Evolutionary conservation across 2,797 vertebrate genomes (phyloP).

Genomic region (Mergus octosetaceus): DNA sequence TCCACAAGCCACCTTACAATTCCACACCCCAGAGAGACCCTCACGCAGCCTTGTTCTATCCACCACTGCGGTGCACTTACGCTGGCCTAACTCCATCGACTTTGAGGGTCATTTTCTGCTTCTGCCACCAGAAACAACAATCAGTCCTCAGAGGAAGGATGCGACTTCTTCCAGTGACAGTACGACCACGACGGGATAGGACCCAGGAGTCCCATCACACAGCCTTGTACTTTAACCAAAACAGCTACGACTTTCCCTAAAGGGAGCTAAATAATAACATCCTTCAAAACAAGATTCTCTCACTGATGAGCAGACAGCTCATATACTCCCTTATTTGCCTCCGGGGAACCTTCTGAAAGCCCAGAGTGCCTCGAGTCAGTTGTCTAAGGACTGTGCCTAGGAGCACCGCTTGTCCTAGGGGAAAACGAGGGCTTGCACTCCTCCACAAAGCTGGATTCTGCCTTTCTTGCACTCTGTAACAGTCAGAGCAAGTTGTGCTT

Average conservation of each 20-base stretch:
- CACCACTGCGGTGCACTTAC: not conserved
- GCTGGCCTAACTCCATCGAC: not conserved
- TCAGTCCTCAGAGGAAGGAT: not conserved
- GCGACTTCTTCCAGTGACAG: not conserved
- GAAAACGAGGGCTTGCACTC: not conserved
- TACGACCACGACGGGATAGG: not conserved
- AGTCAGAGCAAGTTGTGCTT: not conserved
- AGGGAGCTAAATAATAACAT: constrained; percentile 41
- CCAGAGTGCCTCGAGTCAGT: not conserved
- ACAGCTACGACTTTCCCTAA: not conserved
- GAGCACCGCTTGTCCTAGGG: not conserved
- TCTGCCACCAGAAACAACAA: not conserved
- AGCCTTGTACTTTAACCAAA: not conserved
- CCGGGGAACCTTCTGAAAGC: constrained; percentile 13
- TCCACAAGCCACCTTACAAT: not conserved
- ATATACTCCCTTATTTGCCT: not conserved
- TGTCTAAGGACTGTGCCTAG: constrained; percentile 8
- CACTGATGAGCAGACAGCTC: constrained; percentile 14
- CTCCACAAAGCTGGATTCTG: not conserved
- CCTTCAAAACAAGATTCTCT: constrained; percentile 28
- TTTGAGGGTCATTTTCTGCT: constrained; percentile 1
- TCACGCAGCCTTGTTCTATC: not conserved
- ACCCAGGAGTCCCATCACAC: constrained; percentile 13
- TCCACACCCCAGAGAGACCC: not conserved
- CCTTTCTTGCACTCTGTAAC: not conserved